phyloP scores from a whole-genome alignment of 2,888 invertebrate genomes.

The Dyspetes luteomarginatus region DNA sequence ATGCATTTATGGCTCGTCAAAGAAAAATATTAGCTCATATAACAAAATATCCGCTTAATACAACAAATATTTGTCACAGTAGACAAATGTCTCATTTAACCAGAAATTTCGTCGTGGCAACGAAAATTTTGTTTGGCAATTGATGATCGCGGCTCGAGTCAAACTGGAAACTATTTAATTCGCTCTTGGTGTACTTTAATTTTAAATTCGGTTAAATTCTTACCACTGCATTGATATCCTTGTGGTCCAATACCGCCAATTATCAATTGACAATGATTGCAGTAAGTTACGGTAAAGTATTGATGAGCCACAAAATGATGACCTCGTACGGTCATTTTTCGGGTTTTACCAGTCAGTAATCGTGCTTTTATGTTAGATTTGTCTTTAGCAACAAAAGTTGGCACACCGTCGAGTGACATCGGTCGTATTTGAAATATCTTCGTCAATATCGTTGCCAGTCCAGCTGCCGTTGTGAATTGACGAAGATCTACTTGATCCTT shows the following conservation, averaged over 20 bases:
- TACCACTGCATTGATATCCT: constrained; percentile 97
- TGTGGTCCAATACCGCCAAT: constrained; percentile 98
- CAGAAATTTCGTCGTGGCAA: no score
- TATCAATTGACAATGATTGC: constrained; percentile 96
- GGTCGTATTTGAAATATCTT: constrained; percentile 90
- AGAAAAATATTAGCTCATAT: no score
- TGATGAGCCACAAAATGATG: constrained; percentile 96
- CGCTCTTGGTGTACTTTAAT: no score
- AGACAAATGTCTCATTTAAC: no score
- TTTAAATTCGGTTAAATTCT: no score
- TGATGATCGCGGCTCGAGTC: no score
- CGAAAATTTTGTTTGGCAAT: no score
- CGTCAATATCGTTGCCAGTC: constrained; percentile 91
- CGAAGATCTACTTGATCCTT: constrained; percentile 86
- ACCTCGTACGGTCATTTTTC: constrained; percentile 92
- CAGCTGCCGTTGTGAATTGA: constrained; percentile 89
- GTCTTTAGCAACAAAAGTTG: constrained; percentile 93
- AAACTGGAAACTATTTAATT: no score
- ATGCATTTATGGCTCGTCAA: no score
- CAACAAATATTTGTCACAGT: no score
- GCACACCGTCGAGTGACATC: constrained; percentile 89
- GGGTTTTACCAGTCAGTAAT: constrained; percentile 87
- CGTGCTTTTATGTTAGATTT: constrained; percentile 89
- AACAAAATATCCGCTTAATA: no score
- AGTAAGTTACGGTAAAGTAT: constrained; percentile 95